Conservation (phyloP, 92 coral and sea anemone species). For the Porites cylindrica region DNA sequence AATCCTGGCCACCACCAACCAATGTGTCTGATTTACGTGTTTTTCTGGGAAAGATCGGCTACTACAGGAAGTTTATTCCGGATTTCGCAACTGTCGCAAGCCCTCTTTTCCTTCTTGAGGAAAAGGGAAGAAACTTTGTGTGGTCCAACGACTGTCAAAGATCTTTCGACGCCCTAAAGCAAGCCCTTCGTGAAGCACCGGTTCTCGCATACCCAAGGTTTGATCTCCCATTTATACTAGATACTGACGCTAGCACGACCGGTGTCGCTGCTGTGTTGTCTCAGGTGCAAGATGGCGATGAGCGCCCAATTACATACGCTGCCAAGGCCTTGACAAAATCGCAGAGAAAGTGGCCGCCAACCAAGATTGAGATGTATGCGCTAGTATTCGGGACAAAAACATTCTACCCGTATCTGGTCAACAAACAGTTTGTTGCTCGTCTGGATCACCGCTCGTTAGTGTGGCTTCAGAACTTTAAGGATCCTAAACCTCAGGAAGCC, state of each 20-base stretch:
- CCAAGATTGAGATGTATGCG: slow-evolving; percentile 46
- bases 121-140: slow-evolving; percentile 23
- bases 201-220: slow-evolving; percentile 47
- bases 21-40: slow-evolving; percentile 32
- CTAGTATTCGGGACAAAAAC: slow-evolving; percentile 29
- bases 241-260: slow-evolving; percentile 51
- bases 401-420: slow-evolving; percentile 1
- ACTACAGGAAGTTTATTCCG: slow-evolving; percentile 49
- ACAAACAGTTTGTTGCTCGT: slow-evolving; percentile 38
- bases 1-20: slow-evolving; percentile 36
- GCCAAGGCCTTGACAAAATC: slow-evolving; percentile 53
- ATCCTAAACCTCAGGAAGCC: slow-evolving; percentile 39
- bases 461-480: slow-evolving; percentile 52
- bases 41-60: slow-evolving; percentile 45
- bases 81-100: slow-evolving; percentile 45
- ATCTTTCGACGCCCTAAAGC: slow-evolving; percentile 23
- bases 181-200: slow-evolving; percentile 30
- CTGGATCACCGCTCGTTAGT: slow-evolving; percentile 31
- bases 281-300: slow-evolving; percentile 16
- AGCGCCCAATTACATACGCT: slow-evolving; percentile 44
- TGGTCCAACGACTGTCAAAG: slow-evolving; percentile 37
- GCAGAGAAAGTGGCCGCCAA: slow-evolving; percentile 13
- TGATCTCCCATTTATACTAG: slow-evolving; percentile 51
- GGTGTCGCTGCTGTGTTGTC: slow-evolving; percentile 55
- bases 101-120: slow-evolving; percentile 43